Evolutionary conservation across 1,140 invertebrate species (phyloP).

Genomic region (Amyelois transitella): DNA sequence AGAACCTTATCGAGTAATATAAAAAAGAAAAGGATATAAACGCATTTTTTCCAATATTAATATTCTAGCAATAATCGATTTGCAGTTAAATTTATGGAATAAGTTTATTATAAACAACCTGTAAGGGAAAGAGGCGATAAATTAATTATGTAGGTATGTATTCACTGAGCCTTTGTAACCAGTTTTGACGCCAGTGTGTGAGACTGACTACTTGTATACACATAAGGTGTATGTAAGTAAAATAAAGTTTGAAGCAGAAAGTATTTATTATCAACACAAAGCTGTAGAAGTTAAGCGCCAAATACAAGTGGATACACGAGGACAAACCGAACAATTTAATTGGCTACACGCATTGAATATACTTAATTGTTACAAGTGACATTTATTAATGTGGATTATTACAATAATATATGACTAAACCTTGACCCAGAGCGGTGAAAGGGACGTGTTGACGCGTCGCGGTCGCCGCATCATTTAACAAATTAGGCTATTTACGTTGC

Average conservation of each 20-base stretch:
- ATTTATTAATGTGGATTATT: conserved; percentile 9
- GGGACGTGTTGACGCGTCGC: conserved; percentile 6
- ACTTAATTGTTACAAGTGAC: conserved; percentile 9
- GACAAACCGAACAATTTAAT: neutral
- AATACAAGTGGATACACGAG: conserved; percentile 9
- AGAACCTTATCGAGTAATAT: too few relatives aligned
- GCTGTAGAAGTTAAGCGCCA: conserved; percentile 19
- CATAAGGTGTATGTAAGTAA: neutral
- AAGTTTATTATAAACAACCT: too few relatives aligned
- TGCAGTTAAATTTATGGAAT: too few relatives aligned
- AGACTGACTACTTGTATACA: too few relatives aligned
- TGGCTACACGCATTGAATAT: neutral
- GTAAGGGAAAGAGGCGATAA: too few relatives aligned
- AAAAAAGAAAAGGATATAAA: too few relatives aligned
- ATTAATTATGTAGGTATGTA: too few relatives aligned
- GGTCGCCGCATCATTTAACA: conserved; percentile 8
- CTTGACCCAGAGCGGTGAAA: conserved; percentile 11
- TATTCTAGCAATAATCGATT: too few relatives aligned
- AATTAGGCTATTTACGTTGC: conserved; percentile 1
- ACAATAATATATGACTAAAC: neutral
- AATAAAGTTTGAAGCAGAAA: conserved; percentile 20
- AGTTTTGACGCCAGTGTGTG: too few relatives aligned
- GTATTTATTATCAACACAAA: conserved; percentile 29
- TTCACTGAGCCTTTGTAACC: too few relatives aligned
- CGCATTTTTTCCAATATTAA: too few relatives aligned